phyloP scores from a whole-genome alignment of 2,113 vertebrate species.

The Electrona antarctica region DNA sequence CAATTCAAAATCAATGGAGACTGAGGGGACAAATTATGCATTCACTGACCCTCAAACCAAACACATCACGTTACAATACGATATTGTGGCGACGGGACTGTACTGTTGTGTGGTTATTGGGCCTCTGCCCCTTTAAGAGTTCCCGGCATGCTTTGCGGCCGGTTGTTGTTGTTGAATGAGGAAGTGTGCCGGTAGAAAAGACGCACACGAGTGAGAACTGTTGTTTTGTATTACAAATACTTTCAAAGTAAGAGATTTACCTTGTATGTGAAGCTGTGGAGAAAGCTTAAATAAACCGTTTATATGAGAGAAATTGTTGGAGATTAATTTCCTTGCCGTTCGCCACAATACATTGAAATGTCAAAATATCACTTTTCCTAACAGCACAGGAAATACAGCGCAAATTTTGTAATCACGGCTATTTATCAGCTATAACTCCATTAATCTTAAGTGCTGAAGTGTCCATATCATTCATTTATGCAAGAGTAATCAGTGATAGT shows the following conservation, averaged over 20 bases:
- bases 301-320: neutral
- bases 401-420: conserved; percentile 17
- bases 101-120: too few species aligned
- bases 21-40: neutral
- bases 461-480: neutral
- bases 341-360: conserved; percentile 6
- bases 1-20: conserved; percentile 40
- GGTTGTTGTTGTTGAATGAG: too few species aligned
- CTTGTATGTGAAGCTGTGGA: too few species aligned
- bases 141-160: too few species aligned
- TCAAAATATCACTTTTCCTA: neutral
- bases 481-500: neutral
- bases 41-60: neutral
- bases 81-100: too few species aligned
- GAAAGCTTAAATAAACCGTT: too few species aligned
- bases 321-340: too few species aligned
- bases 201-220: too few species aligned
- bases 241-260: too few species aligned
- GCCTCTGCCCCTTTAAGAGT: too few species aligned
- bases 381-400: neutral
- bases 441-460: conserved; percentile 4
- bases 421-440: conserved; percentile 31
- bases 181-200: too few species aligned
- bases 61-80: neutral
- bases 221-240: too few species aligned